A percentile compares a stretch with the other conserved stretches of the same genome.
phyloP scores from a whole-genome alignment of 2,113 vertebrate species.

The Thryonomys swinderianus region DNA sequence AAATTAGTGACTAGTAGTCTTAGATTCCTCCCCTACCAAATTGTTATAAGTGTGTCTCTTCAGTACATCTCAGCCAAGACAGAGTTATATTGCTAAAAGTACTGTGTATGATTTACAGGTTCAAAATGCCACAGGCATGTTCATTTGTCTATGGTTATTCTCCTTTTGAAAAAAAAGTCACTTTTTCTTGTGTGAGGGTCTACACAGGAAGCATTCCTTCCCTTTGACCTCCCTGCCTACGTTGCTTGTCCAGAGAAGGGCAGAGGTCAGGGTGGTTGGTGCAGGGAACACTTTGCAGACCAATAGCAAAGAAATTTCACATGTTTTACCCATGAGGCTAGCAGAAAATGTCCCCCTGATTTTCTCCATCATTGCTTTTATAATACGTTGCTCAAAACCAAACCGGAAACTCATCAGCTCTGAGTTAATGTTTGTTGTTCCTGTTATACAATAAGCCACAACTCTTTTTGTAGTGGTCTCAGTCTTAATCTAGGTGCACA shows the following conservation, averaged over 20 bases:
- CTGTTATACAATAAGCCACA: background rate
- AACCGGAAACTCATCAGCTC: background rate
- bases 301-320: background rate
- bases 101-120: background rate
- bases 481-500: background rate
- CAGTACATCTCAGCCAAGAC: fast-evolving
- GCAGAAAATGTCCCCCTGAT: background rate
- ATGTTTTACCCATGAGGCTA: background rate
- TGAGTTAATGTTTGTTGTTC: background rate
- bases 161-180: background rate
- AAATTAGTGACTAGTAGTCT: background rate
- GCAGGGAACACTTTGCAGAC: background rate
- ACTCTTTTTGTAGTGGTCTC: background rate
- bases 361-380: background rate
- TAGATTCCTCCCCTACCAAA: background rate
- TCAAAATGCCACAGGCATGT: background rate
- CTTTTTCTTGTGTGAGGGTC: background rate
- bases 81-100: background rate
- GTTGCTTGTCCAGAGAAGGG: background rate
- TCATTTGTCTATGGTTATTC: background rate
- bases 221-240: background rate
- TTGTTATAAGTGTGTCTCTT: background rate
- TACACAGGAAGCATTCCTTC: background rate
- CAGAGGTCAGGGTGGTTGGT: background rate
- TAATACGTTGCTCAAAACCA: background rate